Evolutionary conservation across 2,888 invertebrate genomes (phyloP).

Genomic region (Parelbella ahira): DNA sequence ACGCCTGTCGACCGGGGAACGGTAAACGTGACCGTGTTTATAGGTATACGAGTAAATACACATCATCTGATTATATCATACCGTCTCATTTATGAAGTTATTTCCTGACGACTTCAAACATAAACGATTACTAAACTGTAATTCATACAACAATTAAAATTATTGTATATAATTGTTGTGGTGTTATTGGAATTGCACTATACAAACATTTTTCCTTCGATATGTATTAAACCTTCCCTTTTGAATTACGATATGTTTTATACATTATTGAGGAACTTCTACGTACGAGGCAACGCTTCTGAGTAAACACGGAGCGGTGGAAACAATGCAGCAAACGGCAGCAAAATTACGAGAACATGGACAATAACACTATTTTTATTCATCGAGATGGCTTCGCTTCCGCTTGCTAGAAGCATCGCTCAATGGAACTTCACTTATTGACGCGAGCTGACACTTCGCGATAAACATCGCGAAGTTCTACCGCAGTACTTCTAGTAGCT

Average conservation of each 20-base stretch:
- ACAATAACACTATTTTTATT: constrained; percentile 21
- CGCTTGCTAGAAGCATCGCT: constrained; percentile 2
- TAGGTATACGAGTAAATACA: too few relatives aligned
- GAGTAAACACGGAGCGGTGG: constrained; percentile 8
- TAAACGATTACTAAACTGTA: neutral
- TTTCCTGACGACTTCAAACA: neutral
- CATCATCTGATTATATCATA: too few relatives aligned
- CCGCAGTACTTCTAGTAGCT: too few relatives aligned
- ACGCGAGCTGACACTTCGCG: neutral
- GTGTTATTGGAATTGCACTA: constrained; percentile 4
- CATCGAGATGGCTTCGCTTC: constrained; percentile 4
- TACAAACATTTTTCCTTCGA: constrained; percentile 4
- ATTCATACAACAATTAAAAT: constrained; percentile 5
- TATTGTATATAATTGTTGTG: constrained; percentile 4
- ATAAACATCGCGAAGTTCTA: too few relatives aligned
- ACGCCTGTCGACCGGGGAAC: too few relatives aligned
- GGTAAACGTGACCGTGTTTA: too few relatives aligned
- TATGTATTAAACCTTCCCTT: constrained; percentile 2
- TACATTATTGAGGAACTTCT: constrained; percentile 18
- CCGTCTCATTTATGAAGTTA: neutral
- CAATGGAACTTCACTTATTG: constrained; percentile 6
- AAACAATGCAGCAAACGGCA: constrained; percentile 17
- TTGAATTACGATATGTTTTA: constrained; percentile 12
- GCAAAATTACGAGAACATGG: constrained; percentile 15
- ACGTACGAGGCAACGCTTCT: constrained; percentile 10